Conservation (phyloP, 2,113 vertebrate genomes). For the Peromyscus maniculatus region DNA sequence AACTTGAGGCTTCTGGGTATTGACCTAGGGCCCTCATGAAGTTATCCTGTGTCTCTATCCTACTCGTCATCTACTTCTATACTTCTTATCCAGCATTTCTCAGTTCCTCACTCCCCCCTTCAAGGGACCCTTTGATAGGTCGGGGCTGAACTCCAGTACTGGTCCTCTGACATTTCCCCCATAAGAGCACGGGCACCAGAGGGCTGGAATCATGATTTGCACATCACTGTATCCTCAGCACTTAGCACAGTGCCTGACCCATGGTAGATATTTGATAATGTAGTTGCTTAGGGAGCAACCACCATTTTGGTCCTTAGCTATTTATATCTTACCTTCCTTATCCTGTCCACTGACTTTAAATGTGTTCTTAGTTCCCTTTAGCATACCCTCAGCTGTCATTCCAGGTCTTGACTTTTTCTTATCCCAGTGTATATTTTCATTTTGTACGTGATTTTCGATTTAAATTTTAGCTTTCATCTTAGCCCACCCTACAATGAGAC, state of each 20-base stretch:
- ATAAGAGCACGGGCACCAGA: neutral
- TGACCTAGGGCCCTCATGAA: no score
- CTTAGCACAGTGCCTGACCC: neutral
- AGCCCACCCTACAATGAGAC: neutral
- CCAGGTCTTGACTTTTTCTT: neutral
- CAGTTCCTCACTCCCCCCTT: no score
- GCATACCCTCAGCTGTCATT: neutral
- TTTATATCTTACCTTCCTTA: neutral
- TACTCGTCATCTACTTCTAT: no score
- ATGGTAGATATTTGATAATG: neutral
- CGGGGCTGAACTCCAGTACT: no score
- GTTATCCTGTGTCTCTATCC: no score
- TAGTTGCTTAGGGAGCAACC: neutral
- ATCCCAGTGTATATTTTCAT: constrained; percentile 33
- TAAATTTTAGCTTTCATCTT: neutral
- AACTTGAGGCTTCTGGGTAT: no score
- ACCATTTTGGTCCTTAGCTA: neutral
- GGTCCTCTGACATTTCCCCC: no score
- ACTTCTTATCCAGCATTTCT: no score
- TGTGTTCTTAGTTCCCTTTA: neutral
- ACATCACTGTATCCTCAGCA: accelerated
- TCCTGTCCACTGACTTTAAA: neutral
- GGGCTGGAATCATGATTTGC: neutral
- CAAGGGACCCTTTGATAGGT: no score
- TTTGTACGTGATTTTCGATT: neutral